Evolutionary conservation across 2,113 vertebrate species (phyloP).

Genomic region (Lophotis ruficrista): DNA sequence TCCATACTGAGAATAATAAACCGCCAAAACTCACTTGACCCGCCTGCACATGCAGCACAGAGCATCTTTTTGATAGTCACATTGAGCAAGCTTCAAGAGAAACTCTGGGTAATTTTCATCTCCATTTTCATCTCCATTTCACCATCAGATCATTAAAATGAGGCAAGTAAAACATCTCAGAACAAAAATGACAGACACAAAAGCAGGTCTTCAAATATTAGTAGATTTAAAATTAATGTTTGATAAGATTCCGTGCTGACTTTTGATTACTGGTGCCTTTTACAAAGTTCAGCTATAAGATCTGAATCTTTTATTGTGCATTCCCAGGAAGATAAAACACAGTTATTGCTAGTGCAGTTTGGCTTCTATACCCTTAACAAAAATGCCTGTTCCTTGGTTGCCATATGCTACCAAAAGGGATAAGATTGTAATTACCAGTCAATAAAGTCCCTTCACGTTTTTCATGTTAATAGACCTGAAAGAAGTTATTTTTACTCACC

Average conservation of each 20-base stretch:
- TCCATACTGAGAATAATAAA: not conserved
- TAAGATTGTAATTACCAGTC: constrained; percentile 37
- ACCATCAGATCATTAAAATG: not conserved
- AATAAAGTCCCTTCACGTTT: constrained; percentile 15
- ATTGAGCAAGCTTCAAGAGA: not conserved
- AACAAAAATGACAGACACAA: not conserved
- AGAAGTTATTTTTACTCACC: not conserved
- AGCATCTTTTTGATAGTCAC: not conserved
- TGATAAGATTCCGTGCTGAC: not conserved
- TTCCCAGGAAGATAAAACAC: constrained; percentile 29
- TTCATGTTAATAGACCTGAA: not conserved
- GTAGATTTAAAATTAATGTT: not conserved
- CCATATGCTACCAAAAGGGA: not conserved
- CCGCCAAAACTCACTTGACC: not conserved
- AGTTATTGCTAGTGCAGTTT: not conserved
- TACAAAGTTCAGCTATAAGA: not conserved
- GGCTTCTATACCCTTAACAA: not conserved
- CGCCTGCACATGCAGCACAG: too few relatives aligned
- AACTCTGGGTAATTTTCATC: not conserved
- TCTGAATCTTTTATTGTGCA: constrained; percentile 18
- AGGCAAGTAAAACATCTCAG: not conserved
- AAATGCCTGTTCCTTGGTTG: not conserved
- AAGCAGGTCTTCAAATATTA: not conserved
- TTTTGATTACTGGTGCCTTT: constrained; percentile 6
- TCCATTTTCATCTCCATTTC: not conserved